phyloP scores from a whole-genome alignment of 2,113 vertebrate species.

The Tragelaphus scriptus region DNA sequence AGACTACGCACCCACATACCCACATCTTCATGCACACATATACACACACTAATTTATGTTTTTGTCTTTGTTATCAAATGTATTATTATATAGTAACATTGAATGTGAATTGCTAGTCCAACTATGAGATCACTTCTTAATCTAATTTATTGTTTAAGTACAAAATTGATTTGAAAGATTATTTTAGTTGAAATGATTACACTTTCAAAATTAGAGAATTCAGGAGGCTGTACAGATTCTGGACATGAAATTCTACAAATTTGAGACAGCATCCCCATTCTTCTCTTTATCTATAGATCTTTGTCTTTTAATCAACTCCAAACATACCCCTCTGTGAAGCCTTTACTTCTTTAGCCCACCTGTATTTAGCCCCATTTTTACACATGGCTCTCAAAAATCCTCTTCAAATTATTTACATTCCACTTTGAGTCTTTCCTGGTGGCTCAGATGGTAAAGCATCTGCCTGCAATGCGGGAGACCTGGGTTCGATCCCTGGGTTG shows the following conservation, averaged over 20 bases:
- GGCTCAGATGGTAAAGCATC: too few species aligned
- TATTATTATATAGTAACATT: conserved; percentile 15
- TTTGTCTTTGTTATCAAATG: background rate
- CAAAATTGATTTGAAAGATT: background rate
- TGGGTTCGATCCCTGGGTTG: too few species aligned
- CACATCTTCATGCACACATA: background rate
- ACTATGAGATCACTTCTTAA: background rate
- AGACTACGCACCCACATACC: background rate
- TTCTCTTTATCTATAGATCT: background rate
- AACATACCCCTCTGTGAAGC: background rate
- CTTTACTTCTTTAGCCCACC: background rate
- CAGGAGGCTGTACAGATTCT: background rate
- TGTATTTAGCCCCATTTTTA: background rate
- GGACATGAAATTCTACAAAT: background rate
- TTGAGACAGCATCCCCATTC: background rate
- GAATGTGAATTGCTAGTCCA: background rate
- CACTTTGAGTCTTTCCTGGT: background rate
- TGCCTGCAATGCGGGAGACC: too few species aligned
- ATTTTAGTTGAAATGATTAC: conserved; percentile 22
- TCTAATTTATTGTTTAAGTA: background rate
- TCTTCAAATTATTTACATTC: background rate
- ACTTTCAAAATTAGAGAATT: background rate
- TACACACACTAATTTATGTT: background rate
- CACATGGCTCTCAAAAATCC: background rate
- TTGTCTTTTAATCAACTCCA: background rate